Conservation (phyloP, 2,113 vertebrate species). For the Oryzias curvinotus region DNA sequence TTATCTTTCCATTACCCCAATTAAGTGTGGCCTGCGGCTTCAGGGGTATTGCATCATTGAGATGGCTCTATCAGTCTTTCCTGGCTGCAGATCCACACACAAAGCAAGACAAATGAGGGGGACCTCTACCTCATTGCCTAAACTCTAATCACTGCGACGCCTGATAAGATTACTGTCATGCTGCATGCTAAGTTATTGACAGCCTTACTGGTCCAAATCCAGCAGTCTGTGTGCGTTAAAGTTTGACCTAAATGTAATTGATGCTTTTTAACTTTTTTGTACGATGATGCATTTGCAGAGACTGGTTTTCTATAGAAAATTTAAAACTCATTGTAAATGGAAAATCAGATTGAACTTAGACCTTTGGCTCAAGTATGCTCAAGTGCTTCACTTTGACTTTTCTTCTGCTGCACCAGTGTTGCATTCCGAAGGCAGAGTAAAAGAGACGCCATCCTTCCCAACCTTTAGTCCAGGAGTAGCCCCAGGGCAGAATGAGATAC, state of each 20-base stretch:
- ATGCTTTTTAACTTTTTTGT: neutral
- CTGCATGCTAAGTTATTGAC: constrained; percentile 45
- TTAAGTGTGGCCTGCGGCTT: constrained; percentile 35
- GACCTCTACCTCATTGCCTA: constrained; percentile 59
- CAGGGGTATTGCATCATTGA: constrained; percentile 25
- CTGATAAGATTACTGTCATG: constrained; percentile 58
- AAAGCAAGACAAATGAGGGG: constrained; percentile 62
- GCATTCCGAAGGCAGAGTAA: constrained; percentile 19
- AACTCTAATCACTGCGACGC: constrained; percentile 54
- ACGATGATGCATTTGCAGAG: no score
- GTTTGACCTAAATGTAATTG: constrained; percentile 21
- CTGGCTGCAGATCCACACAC: constrained; percentile 32
- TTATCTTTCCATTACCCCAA: constrained; percentile 37
- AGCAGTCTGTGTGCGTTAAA: constrained; percentile 15
- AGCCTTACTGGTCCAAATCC: constrained; percentile 30
- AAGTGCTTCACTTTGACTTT: neutral
- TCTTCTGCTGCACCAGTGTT: neutral
- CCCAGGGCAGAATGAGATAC: constrained; percentile 52
- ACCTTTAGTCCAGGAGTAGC: constrained; percentile 42
- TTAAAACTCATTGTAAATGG: no score
- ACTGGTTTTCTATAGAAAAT: no score
- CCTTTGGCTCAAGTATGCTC: neutral
- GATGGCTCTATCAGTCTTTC: constrained; percentile 44
- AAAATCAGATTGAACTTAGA: no score
- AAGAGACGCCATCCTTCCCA: constrained; percentile 30